Evolutionary conservation across 1,140 invertebrate genomes (phyloP).

Genomic region (Ceratina australensis): DNA sequence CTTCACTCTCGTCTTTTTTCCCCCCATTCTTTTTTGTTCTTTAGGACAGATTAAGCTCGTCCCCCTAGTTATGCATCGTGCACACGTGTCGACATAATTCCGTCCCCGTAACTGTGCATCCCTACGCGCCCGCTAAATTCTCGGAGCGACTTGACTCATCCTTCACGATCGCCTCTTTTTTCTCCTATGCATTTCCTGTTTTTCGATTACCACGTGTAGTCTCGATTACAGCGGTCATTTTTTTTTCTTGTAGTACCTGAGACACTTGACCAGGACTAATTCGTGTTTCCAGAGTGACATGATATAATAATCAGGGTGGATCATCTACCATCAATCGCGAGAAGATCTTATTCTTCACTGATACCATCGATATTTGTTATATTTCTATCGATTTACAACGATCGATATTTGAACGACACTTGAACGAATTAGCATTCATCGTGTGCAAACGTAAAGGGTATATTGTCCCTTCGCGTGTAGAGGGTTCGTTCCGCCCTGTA

Average conservation of each 20-base stretch:
- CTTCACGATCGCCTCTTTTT: neutral
- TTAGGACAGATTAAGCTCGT: constrained; percentile 34
- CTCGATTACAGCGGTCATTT: constrained; percentile 6
- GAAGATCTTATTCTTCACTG: constrained; percentile 24
- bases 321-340: neutral
- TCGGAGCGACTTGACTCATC: constrained; percentile 30
- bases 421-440: constrained; percentile 49
- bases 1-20: constrained; percentile 40
- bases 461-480: constrained; percentile 42
- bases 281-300: no score
- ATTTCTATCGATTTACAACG: no score
- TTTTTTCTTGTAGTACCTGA: no score
- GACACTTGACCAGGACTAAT: no score
- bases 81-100: constrained; percentile 47
- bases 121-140: constrained; percentile 34
- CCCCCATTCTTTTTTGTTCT: neutral
- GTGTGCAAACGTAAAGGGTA: constrained; percentile 50
- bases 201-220: constrained; percentile 3
- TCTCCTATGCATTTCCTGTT: constrained; percentile 30
- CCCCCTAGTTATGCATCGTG: constrained; percentile 49
- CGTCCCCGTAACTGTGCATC: constrained; percentile 30
- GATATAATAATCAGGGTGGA: no score
- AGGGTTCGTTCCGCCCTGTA: constrained; percentile 51
- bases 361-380: constrained; percentile 27
- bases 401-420: constrained; percentile 17